Evolutionary conservation across 1,140 invertebrate genomes (phyloP).

Genomic region (Panulirus ornatus): DNA sequence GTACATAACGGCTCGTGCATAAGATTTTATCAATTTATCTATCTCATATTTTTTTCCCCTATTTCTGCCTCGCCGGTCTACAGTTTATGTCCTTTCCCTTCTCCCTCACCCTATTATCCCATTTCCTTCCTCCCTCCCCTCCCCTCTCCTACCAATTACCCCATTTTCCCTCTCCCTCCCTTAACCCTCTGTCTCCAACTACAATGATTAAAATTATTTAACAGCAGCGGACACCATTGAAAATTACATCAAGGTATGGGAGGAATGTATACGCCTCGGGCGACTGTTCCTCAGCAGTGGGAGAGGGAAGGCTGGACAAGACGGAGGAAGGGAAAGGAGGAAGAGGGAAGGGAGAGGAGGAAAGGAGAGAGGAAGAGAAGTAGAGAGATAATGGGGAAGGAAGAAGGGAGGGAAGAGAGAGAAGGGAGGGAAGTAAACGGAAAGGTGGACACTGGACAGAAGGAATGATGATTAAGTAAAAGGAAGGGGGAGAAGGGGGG

Average conservation of each 20-base stretch:
- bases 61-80: background rate
- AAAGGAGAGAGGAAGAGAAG: background rate
- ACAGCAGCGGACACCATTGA: background rate
- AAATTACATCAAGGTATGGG: constrained; percentile 24
- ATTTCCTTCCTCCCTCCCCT: background rate
- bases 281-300: background rate
- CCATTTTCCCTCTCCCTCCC: background rate
- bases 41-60: too few relatives aligned
- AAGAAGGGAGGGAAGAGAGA: background rate
- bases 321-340: background rate
- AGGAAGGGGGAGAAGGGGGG: background rate
- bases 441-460: background rate
- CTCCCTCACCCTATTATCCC: background rate
- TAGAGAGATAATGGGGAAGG: background rate
- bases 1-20: too few relatives aligned
- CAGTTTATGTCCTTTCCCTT: background rate
- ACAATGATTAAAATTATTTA: constrained; percentile 18
- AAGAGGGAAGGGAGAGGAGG: too few relatives aligned
- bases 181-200: too few relatives aligned
- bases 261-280: background rate
- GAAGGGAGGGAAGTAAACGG: background rate
- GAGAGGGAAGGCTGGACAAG: background rate
- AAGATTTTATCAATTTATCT: too few relatives aligned
- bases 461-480: background rate
- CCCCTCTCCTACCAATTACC: background rate